Conservation (phyloP, 2,797 vertebrate genomes). For the Vipera ursinii region DNA sequence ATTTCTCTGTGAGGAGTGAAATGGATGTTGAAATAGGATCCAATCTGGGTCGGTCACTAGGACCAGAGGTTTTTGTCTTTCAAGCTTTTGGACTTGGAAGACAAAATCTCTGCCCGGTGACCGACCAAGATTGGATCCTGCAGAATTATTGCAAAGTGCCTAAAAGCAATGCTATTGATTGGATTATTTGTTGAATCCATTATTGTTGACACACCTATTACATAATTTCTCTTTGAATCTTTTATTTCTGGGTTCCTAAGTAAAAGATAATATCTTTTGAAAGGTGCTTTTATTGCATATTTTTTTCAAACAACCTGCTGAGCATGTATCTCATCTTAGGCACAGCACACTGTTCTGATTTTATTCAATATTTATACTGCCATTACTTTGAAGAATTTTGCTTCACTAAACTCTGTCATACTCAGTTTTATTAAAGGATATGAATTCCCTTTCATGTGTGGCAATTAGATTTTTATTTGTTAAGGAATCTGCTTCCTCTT, state of each 20-base stretch:
- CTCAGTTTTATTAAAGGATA: constrained; percentile 22
- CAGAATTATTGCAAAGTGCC: not conserved
- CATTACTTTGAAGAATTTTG: constrained; percentile 52
- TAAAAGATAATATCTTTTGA: constrained; percentile 14
- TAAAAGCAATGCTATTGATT: not conserved
- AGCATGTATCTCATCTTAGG: not conserved
- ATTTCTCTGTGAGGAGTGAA: not conserved
- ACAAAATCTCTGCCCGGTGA: too few relatives aligned
- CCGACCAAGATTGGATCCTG: not conserved
- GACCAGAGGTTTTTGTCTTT: not conserved
- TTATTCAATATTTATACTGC: constrained; percentile 45
- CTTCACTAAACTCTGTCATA: constrained; percentile 7
- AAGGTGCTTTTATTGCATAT: not conserved
- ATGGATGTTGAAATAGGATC: not conserved
- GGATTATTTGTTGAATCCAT: not conserved
- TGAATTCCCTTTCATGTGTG: constrained; percentile 33
- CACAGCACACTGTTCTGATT: constrained; percentile 38
- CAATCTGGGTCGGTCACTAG: not conserved
- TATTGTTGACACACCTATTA: not conserved
- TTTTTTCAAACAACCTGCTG: constrained; percentile 37
- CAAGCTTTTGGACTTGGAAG: not conserved
- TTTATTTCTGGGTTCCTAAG: constrained; percentile 20
- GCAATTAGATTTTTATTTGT: constrained; percentile 41
- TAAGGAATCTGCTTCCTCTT: not conserved
- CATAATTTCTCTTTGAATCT: constrained; percentile 26